phyloP scores from a whole-genome alignment of 2,888 invertebrate species.

The Zygothrica quintamaculata region DNA sequence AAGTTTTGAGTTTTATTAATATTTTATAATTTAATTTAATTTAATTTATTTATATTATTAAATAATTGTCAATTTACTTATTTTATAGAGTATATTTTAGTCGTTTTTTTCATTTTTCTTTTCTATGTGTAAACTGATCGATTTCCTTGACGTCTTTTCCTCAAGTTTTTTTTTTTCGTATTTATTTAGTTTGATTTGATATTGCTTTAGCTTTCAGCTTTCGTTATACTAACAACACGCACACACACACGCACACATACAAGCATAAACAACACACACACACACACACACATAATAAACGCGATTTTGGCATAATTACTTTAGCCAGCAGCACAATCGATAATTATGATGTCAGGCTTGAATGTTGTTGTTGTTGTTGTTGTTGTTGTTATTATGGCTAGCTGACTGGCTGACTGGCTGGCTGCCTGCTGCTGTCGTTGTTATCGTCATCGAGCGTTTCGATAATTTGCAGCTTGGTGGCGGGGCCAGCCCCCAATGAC shows the following conservation, averaged over 20 bases:
- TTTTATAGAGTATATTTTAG: slow-evolving; percentile 13
- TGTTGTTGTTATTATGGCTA: slow-evolving; percentile 17
- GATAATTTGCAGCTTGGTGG: slow-evolving; percentile 52
- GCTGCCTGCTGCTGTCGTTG: slow-evolving; percentile 30
- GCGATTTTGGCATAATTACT: slow-evolving; percentile 76
- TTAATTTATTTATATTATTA: not conserved
- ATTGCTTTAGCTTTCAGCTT: slow-evolving; percentile 36
- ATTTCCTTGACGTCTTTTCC: slow-evolving; percentile 59
- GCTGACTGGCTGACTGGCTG: no score
- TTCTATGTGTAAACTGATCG: slow-evolving; percentile 27
- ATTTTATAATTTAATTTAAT: not conserved
- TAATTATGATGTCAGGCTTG: slow-evolving; percentile 68
- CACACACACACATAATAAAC: slow-evolving; percentile 51
- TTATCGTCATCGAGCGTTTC: slow-evolving; percentile 66
- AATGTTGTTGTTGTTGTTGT: slow-evolving; percentile 28
- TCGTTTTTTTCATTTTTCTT: not conserved
- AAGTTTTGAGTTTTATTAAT: no score
- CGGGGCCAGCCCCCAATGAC: slow-evolving; percentile 29
- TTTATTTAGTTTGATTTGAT: slow-evolving; percentile 42
- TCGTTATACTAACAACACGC: slow-evolving; percentile 7
- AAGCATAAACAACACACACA: not conserved
- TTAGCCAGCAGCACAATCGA: slow-evolving; percentile 54
- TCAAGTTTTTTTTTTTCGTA: slow-evolving; percentile 50
- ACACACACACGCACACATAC: slow-evolving; percentile 6
- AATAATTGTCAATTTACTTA: slow-evolving; percentile 6